phyloP scores from a whole-genome alignment of 2,797 vertebrate genomes.

The Tragelaphus oryx region DNA sequence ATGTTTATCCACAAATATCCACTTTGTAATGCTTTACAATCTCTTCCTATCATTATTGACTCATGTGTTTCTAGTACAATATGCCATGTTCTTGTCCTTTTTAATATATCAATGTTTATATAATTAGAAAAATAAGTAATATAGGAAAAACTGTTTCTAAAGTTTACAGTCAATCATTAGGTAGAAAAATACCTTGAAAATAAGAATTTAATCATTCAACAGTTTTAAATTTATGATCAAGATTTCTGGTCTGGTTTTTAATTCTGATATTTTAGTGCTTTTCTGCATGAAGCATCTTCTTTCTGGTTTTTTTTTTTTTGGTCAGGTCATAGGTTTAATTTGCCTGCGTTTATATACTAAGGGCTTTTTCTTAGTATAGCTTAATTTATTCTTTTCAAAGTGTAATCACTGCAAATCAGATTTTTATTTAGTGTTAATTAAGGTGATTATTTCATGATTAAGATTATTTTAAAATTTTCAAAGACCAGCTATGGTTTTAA shows the following conservation, averaged over 20 bases:
- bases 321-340: constrained; percentile 57
- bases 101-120: neutral
- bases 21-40: neutral
- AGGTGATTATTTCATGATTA: constrained; percentile 41
- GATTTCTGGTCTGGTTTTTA: constrained; percentile 41
- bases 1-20: neutral
- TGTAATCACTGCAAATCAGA: constrained; percentile 24
- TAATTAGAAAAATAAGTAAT: neutral
- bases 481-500: neutral
- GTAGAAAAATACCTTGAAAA: constrained; percentile 9
- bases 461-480: neutral
- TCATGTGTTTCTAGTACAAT: neutral
- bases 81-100: neutral
- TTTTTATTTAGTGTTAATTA: constrained; percentile 65
- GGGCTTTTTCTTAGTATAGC: constrained; percentile 23
- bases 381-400: constrained; percentile 59
- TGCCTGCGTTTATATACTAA: constrained; percentile 38
- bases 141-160: constrained; percentile 15
- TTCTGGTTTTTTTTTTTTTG: neutral
- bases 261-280: constrained; percentile 63
- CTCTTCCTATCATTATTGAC: neutral
- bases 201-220: neutral
- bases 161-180: neutral
- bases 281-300: constrained; percentile 48
- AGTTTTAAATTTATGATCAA: constrained; percentile 1